Evolutionary conservation across 2,888 invertebrate species (phyloP).

Genomic region (Onchidella celtica): DNA sequence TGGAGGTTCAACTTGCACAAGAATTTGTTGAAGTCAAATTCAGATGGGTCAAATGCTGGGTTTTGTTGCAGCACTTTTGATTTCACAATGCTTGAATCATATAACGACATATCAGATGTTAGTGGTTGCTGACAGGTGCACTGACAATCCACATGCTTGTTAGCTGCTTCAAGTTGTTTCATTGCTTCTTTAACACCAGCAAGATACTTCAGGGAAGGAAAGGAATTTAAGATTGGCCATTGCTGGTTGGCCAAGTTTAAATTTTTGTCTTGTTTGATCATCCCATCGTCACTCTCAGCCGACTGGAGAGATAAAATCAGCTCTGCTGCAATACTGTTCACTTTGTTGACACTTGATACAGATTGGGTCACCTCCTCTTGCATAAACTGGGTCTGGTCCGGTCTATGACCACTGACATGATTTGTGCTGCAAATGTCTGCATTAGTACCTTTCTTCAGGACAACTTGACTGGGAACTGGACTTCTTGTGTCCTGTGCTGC

Average conservation of each 20-base stretch:
- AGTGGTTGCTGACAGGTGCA: not conserved
- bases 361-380: no score
- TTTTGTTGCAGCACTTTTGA: slow-evolving; percentile 17
- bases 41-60: no score
- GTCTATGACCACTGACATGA: not conserved
- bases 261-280: no score
- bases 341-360: not conserved
- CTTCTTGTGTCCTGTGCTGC: no score
- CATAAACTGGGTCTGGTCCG: no score
- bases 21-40: no score
- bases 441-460: not conserved
- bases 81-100: slow-evolving; percentile 34
- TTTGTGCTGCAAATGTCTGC: not conserved
- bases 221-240: no score
- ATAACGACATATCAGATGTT: slow-evolving; percentile 4
- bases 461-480: no score
- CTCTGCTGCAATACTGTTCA: not conserved
- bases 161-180: not conserved
- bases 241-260: no score
- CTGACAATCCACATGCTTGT: not conserved
- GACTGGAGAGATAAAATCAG: not conserved
- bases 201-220: no score
- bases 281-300: not conserved
- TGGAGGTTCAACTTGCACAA: no score
- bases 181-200: no score